phyloP scores from a whole-genome alignment of 2,113 vertebrate species.

The Caranx ignobilis region DNA sequence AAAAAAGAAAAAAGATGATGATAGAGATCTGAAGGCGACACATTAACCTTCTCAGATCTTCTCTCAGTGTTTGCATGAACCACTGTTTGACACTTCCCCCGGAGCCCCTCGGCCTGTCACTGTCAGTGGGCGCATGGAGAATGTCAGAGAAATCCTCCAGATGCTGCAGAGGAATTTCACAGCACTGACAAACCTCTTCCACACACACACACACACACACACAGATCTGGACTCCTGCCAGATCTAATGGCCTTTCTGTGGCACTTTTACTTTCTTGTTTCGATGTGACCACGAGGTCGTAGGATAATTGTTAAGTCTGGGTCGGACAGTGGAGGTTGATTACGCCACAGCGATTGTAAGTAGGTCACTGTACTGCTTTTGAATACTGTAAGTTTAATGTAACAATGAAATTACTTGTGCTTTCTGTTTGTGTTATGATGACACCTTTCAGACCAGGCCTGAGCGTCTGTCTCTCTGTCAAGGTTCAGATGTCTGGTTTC shows the following conservation, averaged over 20 bases:
- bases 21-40: background rate
- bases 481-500: no score
- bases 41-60: constrained; percentile 42
- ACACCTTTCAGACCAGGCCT: background rate
- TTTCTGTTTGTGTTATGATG: background rate
- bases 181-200: constrained; percentile 54
- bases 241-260: constrained; percentile 53
- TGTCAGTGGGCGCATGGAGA: constrained; percentile 63
- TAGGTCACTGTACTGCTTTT: constrained; percentile 1
- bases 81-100: constrained; percentile 52
- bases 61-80: constrained; percentile 40
- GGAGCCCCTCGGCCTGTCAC: constrained; percentile 41
- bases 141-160: constrained; percentile 70
- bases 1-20: no score
- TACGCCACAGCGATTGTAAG: background rate
- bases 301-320: constrained; percentile 29
- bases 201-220: constrained; percentile 34
- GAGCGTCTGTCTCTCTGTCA: background rate
- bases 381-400: background rate
- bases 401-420: background rate
- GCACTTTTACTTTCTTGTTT: constrained; percentile 44
- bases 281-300: constrained; percentile 22
- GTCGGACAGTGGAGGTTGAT: constrained; percentile 25
- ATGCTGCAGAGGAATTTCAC: constrained; percentile 71
- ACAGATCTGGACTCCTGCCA: constrained; percentile 57